phyloP scores from a whole-genome alignment of 2,797 vertebrate genomes.

The Diplodus puntazzo region DNA sequence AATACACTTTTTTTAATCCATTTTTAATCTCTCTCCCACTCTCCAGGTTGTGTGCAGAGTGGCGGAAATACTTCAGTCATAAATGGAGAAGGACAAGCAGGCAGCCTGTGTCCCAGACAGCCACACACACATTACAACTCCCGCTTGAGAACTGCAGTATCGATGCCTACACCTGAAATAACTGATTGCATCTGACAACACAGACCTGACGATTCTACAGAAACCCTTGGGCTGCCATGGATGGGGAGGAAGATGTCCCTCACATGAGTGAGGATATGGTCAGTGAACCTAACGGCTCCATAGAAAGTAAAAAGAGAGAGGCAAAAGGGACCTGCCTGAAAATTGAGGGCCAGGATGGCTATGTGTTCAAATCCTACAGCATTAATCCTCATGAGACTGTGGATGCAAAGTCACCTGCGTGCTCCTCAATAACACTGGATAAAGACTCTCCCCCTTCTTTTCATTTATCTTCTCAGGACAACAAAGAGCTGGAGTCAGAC shows the following conservation, averaged over 20 bases:
- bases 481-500: constrained; percentile 73
- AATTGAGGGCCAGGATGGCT: constrained; percentile 88
- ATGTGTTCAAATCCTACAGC: constrained; percentile 89
- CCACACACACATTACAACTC: constrained; percentile 66
- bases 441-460: constrained; percentile 87
- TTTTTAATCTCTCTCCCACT: constrained; percentile 24
- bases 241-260: constrained; percentile 83
- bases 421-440: constrained; percentile 82
- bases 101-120: constrained; percentile 65
- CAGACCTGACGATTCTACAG: constrained; percentile 70
- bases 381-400: constrained; percentile 76
- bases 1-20: constrained; percentile 21
- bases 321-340: constrained; percentile 86
- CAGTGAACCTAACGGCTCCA: constrained; percentile 72
- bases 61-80: constrained; percentile 62
- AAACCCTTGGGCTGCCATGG: constrained; percentile 82
- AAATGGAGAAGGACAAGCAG: constrained; percentile 81
- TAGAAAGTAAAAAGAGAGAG: constrained; percentile 82
- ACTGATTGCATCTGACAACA: constrained; percentile 73
- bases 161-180: constrained; percentile 81
- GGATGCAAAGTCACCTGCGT: constrained; percentile 68
- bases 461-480: constrained; percentile 84
- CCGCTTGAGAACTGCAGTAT: constrained; percentile 74
- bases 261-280: constrained; percentile 76
- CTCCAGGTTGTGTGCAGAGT: constrained; percentile 60